These are phyloP conservation scores for Maconellicoccus hirsutus DNA, from an alignment of 1,140 invertebrate genomes.

Conservation along the genomic window DNA sequence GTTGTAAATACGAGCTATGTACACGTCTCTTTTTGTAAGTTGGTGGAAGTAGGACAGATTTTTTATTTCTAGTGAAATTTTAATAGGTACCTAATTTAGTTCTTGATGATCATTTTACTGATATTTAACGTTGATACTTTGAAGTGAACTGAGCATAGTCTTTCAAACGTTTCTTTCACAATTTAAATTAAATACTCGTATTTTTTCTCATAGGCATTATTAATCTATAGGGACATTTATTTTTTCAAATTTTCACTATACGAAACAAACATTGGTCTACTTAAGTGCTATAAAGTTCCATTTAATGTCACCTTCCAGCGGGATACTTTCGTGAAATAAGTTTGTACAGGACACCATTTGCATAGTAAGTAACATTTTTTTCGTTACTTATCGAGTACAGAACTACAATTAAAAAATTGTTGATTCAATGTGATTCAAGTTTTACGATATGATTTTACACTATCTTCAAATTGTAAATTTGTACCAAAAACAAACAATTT, in stretches of 20 bases:
- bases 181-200: conserved; percentile 10
- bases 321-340: background rate
- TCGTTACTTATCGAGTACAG: background rate
- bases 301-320: background rate
- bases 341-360: background rate
- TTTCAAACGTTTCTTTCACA: background rate
- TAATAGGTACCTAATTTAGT: too few species aligned
- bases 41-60: too few species aligned
- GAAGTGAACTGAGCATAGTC: background rate
- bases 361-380: background rate
- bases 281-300: conserved; percentile 4
- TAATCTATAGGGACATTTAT: background rate
- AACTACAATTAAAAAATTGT: background rate
- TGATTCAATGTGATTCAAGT: background rate
- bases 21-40: too few species aligned
- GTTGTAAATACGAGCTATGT: too few species aligned
- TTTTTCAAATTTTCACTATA: background rate
- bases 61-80: too few species aligned
- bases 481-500: too few species aligned
- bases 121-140: background rate
- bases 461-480: too few species aligned
- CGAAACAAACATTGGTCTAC: background rate
- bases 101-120: too few species aligned
- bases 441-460: too few species aligned
- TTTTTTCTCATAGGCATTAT: background rate